These are phyloP conservation scores for Alloscopus bannaensis DNA, from an alignment of 2,888 invertebrate species.

Conservation along the genomic window DNA sequence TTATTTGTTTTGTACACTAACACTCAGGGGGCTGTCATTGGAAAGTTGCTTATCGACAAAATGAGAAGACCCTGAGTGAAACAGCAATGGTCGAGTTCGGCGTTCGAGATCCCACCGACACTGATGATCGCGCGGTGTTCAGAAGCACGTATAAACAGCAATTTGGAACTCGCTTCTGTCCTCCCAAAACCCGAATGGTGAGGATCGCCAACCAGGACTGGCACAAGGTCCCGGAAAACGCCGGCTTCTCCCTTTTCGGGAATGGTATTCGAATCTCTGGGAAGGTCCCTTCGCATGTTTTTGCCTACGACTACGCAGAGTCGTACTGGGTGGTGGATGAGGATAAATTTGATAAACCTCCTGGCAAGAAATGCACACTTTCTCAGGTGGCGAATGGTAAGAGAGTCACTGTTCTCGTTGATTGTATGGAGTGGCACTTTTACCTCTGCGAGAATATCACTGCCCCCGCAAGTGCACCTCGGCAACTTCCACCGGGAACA, in stretches of 20 bases:
- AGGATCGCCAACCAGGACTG: not conserved
- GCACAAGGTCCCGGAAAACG: not conserved
- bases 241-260: not conserved
- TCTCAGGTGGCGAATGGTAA: not conserved
- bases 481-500: no score
- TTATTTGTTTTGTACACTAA: not conserved
- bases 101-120: not conserved
- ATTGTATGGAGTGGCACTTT: slow-evolving; percentile 13
- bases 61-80: not conserved
- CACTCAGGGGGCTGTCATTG: not conserved
- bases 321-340: slow-evolving; percentile 5
- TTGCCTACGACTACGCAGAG: not conserved
- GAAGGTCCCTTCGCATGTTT: not conserved
- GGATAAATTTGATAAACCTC: not conserved
- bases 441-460: slow-evolving; percentile 5
- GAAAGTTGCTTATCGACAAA: not conserved
- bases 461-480: no score
- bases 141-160: slow-evolving; percentile 16
- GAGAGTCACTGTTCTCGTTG: not conserved
- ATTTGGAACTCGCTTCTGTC: not conserved
- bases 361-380: not conserved
- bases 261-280: not conserved
- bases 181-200: not conserved
- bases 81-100: slow-evolving; percentile 2
- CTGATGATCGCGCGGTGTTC: not conserved